Percentiles rank a stretch among this genome's conserved stretches.
Conservation (phyloP, 1,140 invertebrate species). For the Penaeus chinensis region DNA sequence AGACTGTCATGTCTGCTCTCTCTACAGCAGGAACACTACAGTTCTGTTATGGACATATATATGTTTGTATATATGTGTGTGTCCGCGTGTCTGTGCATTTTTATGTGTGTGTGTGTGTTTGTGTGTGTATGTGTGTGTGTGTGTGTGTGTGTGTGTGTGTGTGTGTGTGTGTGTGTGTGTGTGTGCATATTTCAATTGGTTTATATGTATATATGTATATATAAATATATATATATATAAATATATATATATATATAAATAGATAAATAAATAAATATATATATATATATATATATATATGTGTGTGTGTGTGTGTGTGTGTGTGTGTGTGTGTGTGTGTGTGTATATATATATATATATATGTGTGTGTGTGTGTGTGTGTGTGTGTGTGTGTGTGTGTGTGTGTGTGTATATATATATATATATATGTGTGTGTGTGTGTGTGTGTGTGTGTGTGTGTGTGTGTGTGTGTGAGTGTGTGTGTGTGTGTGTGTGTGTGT, state of each 20-base stretch:
- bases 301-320: constrained; percentile 5
- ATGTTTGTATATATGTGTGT: no score
- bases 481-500: no score
- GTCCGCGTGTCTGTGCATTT: no score
- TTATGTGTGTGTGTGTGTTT: no score
- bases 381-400: constrained; percentile 9
- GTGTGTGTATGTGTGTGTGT: no score
- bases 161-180: no score
- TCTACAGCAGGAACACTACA: no score
- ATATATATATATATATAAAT: constrained; percentile 10
- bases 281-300: constrained; percentile 17
- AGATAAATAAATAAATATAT: not conserved
- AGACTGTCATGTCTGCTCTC: no score
- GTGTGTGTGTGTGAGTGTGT: no score
- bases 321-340: constrained; percentile 16
- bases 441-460: no score
- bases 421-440: not conserved
- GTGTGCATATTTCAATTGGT: constrained; percentile 11
- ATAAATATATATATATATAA: not conserved
- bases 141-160: no score
- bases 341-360: constrained; percentile 12
- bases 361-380: not conserved
- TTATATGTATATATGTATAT: constrained; percentile 4
- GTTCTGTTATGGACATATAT: no score
- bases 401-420: constrained; percentile 13